phyloP scores from a whole-genome alignment of 2,888 invertebrate genomes.

The Calliopum simillimum region DNA sequence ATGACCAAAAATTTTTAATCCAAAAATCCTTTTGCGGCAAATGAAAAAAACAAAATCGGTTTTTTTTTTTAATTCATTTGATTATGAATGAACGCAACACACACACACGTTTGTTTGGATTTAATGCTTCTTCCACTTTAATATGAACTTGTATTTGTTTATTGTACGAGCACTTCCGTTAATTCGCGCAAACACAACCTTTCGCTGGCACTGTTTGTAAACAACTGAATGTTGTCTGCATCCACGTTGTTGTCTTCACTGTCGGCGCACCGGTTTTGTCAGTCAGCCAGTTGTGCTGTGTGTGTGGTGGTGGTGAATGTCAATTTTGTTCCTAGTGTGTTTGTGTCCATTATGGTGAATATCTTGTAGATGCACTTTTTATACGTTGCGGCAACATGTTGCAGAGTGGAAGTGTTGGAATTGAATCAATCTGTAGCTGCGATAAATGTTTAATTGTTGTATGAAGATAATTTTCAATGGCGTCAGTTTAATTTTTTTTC shows the following conservation, averaged over 20 bases:
- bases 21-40: not conserved
- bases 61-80: too few species aligned
- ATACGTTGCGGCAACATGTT: slow-evolving; percentile 11
- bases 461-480: not conserved
- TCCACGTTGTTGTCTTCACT: slow-evolving; percentile 28
- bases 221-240: slow-evolving; percentile 52
- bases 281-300: not conserved
- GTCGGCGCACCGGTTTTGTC: slow-evolving; percentile 21
- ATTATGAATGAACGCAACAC: too few species aligned
- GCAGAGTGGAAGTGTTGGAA: not conserved
- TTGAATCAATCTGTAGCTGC: too few species aligned
- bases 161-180: slow-evolving; percentile 22
- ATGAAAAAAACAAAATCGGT: not conserved
- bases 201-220: slow-evolving; percentile 54
- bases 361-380: slow-evolving; percentile 1
- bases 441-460: not conserved
- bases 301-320: slow-evolving; percentile 7
- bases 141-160: not conserved
- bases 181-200: slow-evolving; percentile 38
- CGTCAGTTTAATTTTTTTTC: too few species aligned
- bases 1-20: too few species aligned
- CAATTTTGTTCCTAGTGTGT: slow-evolving; percentile 13
- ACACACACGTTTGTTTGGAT: too few species aligned
- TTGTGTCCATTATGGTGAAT: slow-evolving; percentile 29
- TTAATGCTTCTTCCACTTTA: not conserved